Evolutionary conservation across 2,797 vertebrate genomes (phyloP).

Genomic region (Leucoraja ocellata): DNA sequence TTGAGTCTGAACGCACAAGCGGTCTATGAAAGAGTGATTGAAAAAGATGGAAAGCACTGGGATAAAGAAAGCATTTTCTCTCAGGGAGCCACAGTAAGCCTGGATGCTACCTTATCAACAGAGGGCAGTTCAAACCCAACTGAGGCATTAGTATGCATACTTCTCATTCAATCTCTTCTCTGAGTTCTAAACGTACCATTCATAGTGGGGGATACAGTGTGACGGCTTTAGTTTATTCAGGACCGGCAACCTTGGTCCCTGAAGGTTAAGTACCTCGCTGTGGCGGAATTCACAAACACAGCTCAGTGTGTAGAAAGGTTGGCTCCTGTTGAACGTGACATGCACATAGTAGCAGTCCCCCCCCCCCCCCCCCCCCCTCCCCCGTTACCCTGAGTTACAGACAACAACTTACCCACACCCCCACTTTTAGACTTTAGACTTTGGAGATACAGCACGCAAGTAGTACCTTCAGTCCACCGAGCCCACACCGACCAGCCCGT

Average conservation of each 20-base stretch:
- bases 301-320: neutral
- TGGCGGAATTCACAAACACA: neutral
- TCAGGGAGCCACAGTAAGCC: neutral
- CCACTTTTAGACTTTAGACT: neutral
- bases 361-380: too few relatives aligned
- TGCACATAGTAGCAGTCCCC: neutral
- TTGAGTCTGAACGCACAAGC: neutral
- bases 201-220: slow-evolving; percentile 16
- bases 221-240: slow-evolving; percentile 25
- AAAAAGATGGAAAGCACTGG: neutral
- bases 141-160: slow-evolving; percentile 16
- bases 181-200: neutral
- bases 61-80: slow-evolving; percentile 26
- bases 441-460: too few relatives aligned
- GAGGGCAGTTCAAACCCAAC: neutral
- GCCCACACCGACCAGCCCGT: too few relatives aligned
- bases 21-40: neutral
- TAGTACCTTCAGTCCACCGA: too few relatives aligned
- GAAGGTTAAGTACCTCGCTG: neutral
- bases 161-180: neutral
- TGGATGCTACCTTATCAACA: slow-evolving; percentile 22
- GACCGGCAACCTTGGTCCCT: neutral
- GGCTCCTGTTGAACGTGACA: neutral
- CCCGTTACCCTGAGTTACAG: slow-evolving; percentile 12
- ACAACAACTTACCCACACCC: neutral